Evolutionary conservation across 1,140 invertebrate species (phyloP), one percentile per base, ranked within the genome.

Genomic region (Campoletis sonorensis): DNA sequence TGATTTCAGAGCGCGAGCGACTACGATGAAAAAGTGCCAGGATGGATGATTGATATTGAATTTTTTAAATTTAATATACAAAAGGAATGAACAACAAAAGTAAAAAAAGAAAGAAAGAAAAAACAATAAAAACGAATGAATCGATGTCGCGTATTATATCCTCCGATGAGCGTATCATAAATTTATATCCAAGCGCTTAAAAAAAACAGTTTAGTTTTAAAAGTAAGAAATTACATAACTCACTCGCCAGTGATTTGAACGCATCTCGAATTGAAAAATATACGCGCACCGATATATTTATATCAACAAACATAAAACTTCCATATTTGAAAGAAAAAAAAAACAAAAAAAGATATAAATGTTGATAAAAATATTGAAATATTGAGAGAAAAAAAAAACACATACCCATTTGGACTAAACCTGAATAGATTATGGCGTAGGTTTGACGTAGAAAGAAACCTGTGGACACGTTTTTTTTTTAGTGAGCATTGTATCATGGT

Each of bases 171-270:
- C 86, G 85, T 85, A 83, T 84, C 5, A 88, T 85, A 84, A 84
- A 82, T 85, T 85, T 85, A 82, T 83, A 67, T 40, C 70, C 67
- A 21, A 37, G 58, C 40, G 15, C 40, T 16, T 40, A 61, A 73
- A 37, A 15, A 75, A 37, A 15, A 75, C 37, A 75, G 11, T 61
- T 26, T 33, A 80, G 16, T 45, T 49, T 33, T 13, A 58, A 49
- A 37, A 68, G 58, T 73, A 49, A 82, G 51, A 61, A 79, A 58
- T 58, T n/a, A 58, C 54, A 23, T 21, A 54, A 82, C 40, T 45
- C 86, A 89, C 89, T 87, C 90, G 88, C 89, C 91, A 90, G 89
- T 89, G 90, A 92, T 92, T 91, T 91, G 89, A 91, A 89, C 86
- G 85, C 87, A 88, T 86, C 86, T 86, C 86, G 77, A 86, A 81